phyloP scores from a whole-genome alignment of 1,140 invertebrate species.

The Pissodes strobi region DNA sequence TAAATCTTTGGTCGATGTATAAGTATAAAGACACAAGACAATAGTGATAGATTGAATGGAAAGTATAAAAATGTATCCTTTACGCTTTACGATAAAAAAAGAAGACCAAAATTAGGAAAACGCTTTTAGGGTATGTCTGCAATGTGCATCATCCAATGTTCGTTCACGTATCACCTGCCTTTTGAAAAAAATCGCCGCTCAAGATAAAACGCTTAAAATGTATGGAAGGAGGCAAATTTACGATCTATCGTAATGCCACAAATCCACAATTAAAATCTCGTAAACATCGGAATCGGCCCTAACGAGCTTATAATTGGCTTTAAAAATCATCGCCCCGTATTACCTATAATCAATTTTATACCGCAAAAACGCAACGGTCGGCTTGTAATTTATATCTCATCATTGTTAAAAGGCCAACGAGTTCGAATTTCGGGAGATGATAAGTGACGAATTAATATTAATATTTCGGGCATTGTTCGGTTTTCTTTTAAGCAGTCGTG shows the following conservation, averaged over 20 bases:
- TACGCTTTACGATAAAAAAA: too few relatives aligned
- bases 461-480: too few relatives aligned
- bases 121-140: too few relatives aligned
- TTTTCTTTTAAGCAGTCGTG: too few relatives aligned
- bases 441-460: neutral
- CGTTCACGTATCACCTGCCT: neutral
- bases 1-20: too few relatives aligned
- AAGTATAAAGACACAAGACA: too few relatives aligned
- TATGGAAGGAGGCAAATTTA: neutral
- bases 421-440: constrained; percentile 1
- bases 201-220: neutral
- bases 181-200: too few relatives aligned
- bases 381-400: constrained; percentile 44
- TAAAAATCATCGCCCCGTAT: constrained; percentile 44
- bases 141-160: too few relatives aligned
- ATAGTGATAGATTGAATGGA: too few relatives aligned
- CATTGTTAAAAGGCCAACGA: constrained; percentile 30
- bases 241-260: constrained; percentile 27
- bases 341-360: constrained; percentile 46
- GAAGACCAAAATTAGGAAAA: too few relatives aligned
- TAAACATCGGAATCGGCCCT: constrained; percentile 33
- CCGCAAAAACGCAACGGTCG: constrained; percentile 38
- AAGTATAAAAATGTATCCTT: too few relatives aligned
- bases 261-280: constrained; percentile 40
- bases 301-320: constrained; percentile 44